Evolutionary conservation across 2,797 vertebrate genomes (phyloP).

Genomic region (Syngnathus acus): DNA sequence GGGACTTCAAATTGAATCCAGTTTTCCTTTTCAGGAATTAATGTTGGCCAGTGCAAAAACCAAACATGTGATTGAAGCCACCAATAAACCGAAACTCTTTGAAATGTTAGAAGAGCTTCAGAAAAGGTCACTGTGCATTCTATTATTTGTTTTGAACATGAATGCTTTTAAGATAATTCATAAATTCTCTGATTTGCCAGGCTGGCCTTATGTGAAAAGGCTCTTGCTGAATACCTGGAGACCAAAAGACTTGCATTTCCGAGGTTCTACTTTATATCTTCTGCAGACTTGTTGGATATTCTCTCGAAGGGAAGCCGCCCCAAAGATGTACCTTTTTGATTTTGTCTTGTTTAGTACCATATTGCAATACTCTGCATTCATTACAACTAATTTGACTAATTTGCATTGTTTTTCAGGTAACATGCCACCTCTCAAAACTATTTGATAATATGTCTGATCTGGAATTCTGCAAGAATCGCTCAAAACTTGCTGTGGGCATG

Average conservation of each 20-base stretch:
- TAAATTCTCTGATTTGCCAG: slow-evolving; percentile 29
- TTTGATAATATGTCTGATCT: slow-evolving; percentile 75
- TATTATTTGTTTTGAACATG: not conserved
- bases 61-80: slow-evolving; percentile 75
- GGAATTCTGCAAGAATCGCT: slow-evolving; percentile 60
- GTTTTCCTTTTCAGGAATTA: slow-evolving; percentile 56
- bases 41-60: slow-evolving; percentile 70
- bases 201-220: slow-evolving; percentile 72
- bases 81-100: slow-evolving; percentile 66
- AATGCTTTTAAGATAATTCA: not conserved
- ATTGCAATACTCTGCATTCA: not conserved
- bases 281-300: slow-evolving; percentile 77
- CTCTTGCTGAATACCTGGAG: slow-evolving; percentile 71
- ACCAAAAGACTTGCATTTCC: slow-evolving; percentile 69
- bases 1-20: not conserved
- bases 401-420: slow-evolving; percentile 56
- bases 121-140: slow-evolving; percentile 60
- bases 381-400: not conserved
- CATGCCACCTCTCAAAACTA: slow-evolving; percentile 72
- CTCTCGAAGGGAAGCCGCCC: slow-evolving; percentile 75
- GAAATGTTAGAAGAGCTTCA: slow-evolving; percentile 74
- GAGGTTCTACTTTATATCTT: slow-evolving; percentile 78
- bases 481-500: slow-evolving; percentile 66
- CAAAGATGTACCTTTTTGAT: slow-evolving; percentile 59
- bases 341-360: not conserved